These are phyloP conservation scores for Callipepla californica DNA, from an alignment of 2,113 vertebrate genomes.

Conservation along the genomic window DNA sequence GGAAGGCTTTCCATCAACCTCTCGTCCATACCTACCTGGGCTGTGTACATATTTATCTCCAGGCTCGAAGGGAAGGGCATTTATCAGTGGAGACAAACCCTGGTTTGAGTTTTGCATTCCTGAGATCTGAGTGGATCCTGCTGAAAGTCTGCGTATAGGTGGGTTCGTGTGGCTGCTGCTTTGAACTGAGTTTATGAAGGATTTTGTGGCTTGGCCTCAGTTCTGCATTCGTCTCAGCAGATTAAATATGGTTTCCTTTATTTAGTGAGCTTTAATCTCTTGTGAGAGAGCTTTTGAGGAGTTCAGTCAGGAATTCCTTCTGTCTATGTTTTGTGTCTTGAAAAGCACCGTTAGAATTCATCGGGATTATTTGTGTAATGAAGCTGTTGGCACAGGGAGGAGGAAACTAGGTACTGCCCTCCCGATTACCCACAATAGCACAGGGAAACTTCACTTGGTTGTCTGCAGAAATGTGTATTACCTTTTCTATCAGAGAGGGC, in stretches of 20 bases:
- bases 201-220: conserved; percentile 43
- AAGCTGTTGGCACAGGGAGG: background rate
- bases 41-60: background rate
- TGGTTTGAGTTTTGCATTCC: background rate
- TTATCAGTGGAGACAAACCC: conserved; percentile 21
- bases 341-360: background rate
- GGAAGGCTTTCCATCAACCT: background rate
- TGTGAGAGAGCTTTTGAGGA: background rate
- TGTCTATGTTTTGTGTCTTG: background rate
- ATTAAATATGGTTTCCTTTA: conserved; percentile 21
- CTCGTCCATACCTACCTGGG: rapidly evolving
- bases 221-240: conserved; percentile 32
- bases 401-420: background rate
- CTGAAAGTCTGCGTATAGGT: conserved; percentile 4
- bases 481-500: background rate
- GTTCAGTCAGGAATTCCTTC: background rate
- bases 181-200: conserved; percentile 1
- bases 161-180: conserved; percentile 18
- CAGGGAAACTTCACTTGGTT: background rate
- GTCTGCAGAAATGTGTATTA: background rate
- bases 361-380: background rate
- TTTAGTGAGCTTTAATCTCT: background rate
- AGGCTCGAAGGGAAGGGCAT: background rate
- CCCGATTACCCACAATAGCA: background rate
- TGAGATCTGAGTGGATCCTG: conserved; percentile 22